Evolutionary conservation across 1,140 invertebrate genomes (phyloP), one percentile per base, ranked within the genome.

Genomic region (Drosophila punjabiensis): DNA sequence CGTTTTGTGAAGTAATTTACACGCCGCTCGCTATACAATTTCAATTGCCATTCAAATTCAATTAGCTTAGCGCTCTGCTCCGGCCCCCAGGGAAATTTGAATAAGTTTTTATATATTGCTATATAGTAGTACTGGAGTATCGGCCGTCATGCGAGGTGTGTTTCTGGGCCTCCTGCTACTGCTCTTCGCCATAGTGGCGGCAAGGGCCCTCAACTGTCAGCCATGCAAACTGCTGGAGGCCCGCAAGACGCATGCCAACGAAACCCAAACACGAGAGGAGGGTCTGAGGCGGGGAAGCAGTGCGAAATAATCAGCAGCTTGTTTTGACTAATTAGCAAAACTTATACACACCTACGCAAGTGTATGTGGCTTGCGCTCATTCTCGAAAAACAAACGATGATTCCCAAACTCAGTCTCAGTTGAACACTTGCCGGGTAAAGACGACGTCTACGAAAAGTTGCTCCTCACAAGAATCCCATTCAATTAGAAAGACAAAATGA

Each of bases 251-350:
- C 82, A 92, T 80, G 76, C 71, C 43, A 88, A 86, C 45, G 73
- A 81, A 53, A 73, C 66, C 65, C 62, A 53, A 47, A 65, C 47
- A 37, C 62, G 48, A 18, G 16, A 16, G 9, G 33, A 24, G 14
- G 18, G 41, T 14, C 20, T n/a, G n/a, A n/a, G 8, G 20, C 43
- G 13, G 24, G 14, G 28, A 20, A 41, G 63, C 9, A 24, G 18
- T 50, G 61, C 45, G 45, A 52, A 74, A 60, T 67, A 80, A 78
- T 76, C 70, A 83, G 53, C 64, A 59, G 69, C 56, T 90, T 85
- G 86, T 84, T 73, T 73, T 90, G 68, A 70, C 68, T 89, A 85
- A 90, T 89, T 89, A 89, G 79, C 76, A 90, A 85, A 80, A 74
- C 56, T 69, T 73, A 81, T 75, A 78, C 81, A 76, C 61, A 56